Percentiles rank a stretch among this genome's conserved stretches.
Evolutionary conservation across 2,113 vertebrate genomes (phyloP).

Genomic region (Psilopogon haemacephalus): DNA sequence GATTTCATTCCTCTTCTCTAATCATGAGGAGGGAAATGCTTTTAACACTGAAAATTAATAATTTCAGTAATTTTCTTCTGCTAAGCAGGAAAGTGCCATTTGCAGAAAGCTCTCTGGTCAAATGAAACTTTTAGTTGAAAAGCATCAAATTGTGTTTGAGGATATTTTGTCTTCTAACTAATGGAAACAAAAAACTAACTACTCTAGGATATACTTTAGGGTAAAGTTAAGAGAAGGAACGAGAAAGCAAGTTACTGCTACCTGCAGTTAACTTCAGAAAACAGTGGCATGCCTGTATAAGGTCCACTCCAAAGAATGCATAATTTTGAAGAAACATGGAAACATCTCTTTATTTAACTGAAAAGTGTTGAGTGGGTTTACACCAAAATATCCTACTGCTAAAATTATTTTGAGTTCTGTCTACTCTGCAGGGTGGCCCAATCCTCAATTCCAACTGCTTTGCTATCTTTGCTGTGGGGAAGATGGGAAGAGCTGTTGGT

Average conservation of each 20-base stretch:
- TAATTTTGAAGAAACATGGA: slow-evolving; percentile 16
- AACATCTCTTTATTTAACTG: slow-evolving; percentile 18
- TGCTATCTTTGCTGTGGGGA: slow-evolving; percentile 41
- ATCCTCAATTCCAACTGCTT: slow-evolving; percentile 52
- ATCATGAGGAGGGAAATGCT: background rate
- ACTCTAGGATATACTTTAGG: background rate
- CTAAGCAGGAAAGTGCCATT: background rate
- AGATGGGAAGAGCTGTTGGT: slow-evolving; percentile 48
- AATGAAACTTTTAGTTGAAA: background rate
- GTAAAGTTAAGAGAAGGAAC: background rate
- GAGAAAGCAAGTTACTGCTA: slow-evolving; percentile 9
- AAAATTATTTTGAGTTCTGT: slow-evolving; percentile 52
- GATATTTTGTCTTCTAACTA: background rate
- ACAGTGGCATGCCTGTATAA: background rate
- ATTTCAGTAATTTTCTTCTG: background rate
- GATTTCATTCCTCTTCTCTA: background rate
- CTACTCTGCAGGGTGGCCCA: slow-evolving; percentile 32
- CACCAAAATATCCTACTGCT: slow-evolving; percentile 21
- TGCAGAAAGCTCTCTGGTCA: background rate
- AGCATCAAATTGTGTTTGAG: background rate
- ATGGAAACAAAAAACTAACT: background rate
- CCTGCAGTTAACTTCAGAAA: slow-evolving; percentile 6
- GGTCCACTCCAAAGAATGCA: background rate
- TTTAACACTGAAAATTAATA: background rate
- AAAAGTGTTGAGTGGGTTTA: slow-evolving; percentile 38